phyloP scores from a whole-genome alignment of 2,113 vertebrate genomes.

The Percina caprodes region DNA sequence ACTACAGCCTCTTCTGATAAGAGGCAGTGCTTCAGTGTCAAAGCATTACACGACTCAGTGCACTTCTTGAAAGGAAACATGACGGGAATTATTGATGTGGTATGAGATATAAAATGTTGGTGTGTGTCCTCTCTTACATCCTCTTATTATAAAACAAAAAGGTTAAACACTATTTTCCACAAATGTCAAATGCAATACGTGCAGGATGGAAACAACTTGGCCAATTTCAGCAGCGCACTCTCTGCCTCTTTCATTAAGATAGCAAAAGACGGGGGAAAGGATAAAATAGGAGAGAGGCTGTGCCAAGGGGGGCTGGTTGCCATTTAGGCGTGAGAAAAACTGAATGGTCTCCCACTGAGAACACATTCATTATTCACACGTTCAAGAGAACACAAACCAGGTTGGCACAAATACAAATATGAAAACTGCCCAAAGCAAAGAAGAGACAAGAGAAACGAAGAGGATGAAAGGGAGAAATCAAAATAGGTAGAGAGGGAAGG shows the following conservation, averaged over 20 bases:
- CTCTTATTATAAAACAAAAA: slow-evolving; percentile 3
- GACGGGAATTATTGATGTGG: slow-evolving; percentile 58
- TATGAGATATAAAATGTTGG: slow-evolving; percentile 5
- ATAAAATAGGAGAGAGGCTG: background rate
- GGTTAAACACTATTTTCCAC: slow-evolving; percentile 21
- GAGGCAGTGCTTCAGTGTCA: slow-evolving; percentile 49
- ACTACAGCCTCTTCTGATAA: slow-evolving; percentile 40
- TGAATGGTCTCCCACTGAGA: slow-evolving; percentile 48
- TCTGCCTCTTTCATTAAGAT: slow-evolving; percentile 11
- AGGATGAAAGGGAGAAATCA: slow-evolving; percentile 1
- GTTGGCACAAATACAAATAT: slow-evolving; percentile 64
- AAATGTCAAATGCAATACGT: slow-evolving; percentile 28
- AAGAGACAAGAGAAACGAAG: slow-evolving; percentile 3
- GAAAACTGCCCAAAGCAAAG: slow-evolving; percentile 31
- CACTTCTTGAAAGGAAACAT: slow-evolving; percentile 61
- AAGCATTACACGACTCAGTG: slow-evolving; percentile 59
- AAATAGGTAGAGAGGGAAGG: slow-evolving; percentile 7
- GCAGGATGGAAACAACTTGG: slow-evolving; percentile 41
- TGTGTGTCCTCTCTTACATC: slow-evolving; percentile 8
- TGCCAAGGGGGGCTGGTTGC: slow-evolving; percentile 11
- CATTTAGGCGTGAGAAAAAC: slow-evolving; percentile 54
- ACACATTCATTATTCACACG: slow-evolving; percentile 62
- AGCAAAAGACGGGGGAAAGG: background rate
- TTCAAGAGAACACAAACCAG: slow-evolving; percentile 46
- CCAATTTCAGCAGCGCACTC: slow-evolving; percentile 4